Percentiles rank a stretch among this genome's conserved stretches.
Evolutionary conservation across 2,888 invertebrate genomes (phyloP).

Genomic region (Chrysolina oricalcia): DNA sequence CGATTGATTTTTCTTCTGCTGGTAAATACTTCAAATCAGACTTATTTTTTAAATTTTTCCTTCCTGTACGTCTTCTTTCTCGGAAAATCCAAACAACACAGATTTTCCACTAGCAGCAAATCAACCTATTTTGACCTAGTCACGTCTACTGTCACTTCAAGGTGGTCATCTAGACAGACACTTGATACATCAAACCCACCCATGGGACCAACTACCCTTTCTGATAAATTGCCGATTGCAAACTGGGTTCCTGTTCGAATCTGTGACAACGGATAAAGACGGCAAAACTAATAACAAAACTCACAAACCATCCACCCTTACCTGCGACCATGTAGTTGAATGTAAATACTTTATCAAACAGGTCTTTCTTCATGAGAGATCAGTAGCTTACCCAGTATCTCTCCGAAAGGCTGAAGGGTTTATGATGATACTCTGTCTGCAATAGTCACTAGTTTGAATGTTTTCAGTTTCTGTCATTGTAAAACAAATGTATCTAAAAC

Average conservation of each 20-base stretch:
- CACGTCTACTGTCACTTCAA: neutral
- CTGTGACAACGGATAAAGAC: neutral
- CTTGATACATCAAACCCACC: neutral
- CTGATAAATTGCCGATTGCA: neutral
- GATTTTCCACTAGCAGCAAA: no score
- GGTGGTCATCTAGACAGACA: neutral
- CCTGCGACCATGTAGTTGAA: constrained; percentile 36
- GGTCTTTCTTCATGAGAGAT: constrained; percentile 42
- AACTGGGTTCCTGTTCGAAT: neutral
- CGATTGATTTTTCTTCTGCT: no score
- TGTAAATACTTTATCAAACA: constrained; percentile 47
- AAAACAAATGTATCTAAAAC: no score
- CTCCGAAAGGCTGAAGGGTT: neutral
- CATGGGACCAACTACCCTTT: neutral
- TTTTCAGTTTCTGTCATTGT: no score
- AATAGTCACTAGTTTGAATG: neutral
- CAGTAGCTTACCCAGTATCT: constrained; percentile 32
- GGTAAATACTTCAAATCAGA: no score
- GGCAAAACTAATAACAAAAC: constrained; percentile 15
- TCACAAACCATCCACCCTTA: constrained; percentile 26
- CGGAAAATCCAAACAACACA: no score
- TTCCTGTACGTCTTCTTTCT: no score
- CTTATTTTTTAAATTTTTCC: no score
- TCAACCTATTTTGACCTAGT: no score
- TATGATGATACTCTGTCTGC: neutral